Evolutionary conservation across 2,888 invertebrate species (phyloP).

Genomic region (Drosophila lutescens): DNA sequence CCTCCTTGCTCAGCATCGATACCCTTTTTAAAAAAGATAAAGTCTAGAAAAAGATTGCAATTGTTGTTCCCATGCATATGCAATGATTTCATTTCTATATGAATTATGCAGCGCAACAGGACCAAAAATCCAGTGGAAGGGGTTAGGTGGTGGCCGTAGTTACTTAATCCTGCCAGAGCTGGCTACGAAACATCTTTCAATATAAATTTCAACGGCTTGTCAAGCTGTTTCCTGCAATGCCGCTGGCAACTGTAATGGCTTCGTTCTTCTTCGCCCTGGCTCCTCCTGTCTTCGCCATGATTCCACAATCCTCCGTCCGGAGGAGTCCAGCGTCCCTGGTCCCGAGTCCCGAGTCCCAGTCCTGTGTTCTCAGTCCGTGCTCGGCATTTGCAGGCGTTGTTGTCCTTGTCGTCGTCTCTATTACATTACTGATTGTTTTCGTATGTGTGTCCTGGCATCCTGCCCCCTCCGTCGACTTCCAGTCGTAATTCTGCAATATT

Average conservation of each 20-base stretch:
- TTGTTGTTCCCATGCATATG: conserved; percentile 11
- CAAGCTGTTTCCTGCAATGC: conserved; percentile 69
- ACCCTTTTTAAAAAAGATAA: background rate
- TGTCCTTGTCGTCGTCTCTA: conserved; percentile 65
- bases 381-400: conserved; percentile 38
- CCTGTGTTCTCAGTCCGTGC: conserved; percentile 2
- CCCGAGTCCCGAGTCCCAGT: too few species aligned
- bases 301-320: conserved; percentile 1
- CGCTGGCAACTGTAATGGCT: conserved; percentile 54
- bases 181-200: conserved; percentile 71
- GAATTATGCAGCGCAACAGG: conserved; percentile 36
- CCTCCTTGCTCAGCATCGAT: background rate
- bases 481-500: conserved; percentile 69
- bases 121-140: conserved; percentile 2
- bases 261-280: conserved; percentile 26
- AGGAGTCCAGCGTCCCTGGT: conserved; percentile 2
- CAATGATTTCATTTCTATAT: conserved; percentile 22
- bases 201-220: conserved; percentile 80
- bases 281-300: background rate
- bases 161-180: conserved; percentile 59
- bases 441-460: conserved; percentile 52
- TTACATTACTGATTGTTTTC: conserved; percentile 77
- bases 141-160: conserved; percentile 21
- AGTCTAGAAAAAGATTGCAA: background rate
- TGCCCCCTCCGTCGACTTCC: conserved; percentile 4